These are phyloP conservation scores for Iselma pallidipennis DNA, from an alignment of 2,888 invertebrate species.

Conservation along the genomic window DNA sequence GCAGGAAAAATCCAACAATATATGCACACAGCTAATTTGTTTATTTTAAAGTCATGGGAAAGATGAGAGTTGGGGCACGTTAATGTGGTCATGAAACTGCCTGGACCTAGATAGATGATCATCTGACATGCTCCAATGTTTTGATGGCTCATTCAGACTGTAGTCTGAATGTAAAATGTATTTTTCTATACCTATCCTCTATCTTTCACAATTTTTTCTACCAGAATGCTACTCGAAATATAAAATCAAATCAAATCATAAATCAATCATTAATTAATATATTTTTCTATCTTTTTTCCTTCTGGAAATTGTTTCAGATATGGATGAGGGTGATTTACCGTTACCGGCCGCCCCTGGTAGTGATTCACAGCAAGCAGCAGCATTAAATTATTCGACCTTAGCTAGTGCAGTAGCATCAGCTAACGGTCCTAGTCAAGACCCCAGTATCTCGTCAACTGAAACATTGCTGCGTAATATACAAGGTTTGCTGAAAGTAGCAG, in stretches of 20 bases:
- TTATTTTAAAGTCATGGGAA: conserved; percentile 48
- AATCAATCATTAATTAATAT: neutral
- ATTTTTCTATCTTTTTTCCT: neutral
- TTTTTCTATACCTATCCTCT: neutral
- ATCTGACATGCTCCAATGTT: conserved; percentile 37
- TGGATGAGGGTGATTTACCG: conserved; percentile 76
- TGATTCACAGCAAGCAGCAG: conserved; percentile 71
- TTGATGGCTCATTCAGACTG: conserved; percentile 35
- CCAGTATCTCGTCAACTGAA: conserved; percentile 82
- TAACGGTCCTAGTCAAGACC: conserved; percentile 60
- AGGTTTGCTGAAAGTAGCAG: conserved; percentile 94
- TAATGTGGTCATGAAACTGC: conserved; percentile 40
- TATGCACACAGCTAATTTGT: conserved; percentile 49
- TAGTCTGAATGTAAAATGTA: neutral
- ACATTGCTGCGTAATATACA: conserved; percentile 94
- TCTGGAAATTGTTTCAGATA: conserved; percentile 59
- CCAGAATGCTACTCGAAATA: neutral
- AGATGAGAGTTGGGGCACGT: conserved; percentile 45
- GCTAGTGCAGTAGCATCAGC: conserved; percentile 66
- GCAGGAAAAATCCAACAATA: conserved; percentile 42
- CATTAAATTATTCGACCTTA: conserved; percentile 80
- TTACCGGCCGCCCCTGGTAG: conserved; percentile 61
- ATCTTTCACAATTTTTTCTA: neutral
- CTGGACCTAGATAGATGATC: conserved; percentile 43
- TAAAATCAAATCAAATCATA: neutral